Base-by-base conservation (phyloP, 2,113 vertebrate species). In the Hemiscyllium ocellatum region DNA sequence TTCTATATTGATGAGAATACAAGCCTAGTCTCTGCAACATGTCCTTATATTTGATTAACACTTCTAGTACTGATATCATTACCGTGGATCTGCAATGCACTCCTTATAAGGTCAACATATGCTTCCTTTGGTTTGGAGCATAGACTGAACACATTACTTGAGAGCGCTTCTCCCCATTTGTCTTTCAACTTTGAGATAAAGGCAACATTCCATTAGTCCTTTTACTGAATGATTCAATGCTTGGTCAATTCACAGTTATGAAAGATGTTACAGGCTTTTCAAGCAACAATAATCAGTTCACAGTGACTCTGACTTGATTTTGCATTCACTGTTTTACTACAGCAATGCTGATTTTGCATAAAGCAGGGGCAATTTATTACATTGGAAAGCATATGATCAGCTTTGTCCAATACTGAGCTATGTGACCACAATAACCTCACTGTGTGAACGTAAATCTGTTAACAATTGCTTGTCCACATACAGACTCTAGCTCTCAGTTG, bases 381-480 rank as follows among this genome's bases (percentile, higher is more conserved):
- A n/a, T 56, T 91, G 56, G 29, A 83, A n/a, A 56, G 15, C 87
- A 91, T 33, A 65, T 65, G 87, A 61, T 65, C 15, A 91, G 5
- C 80, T 2, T 80, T n/a, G 76, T 33, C 33, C 12, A 13, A 52
- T 89, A 65, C 3, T 61, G 56, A n/a, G 56, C 29, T 10, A 56
- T 91, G 87, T 29, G 52, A 29, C 52, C 13, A 65, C 87, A 91
- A 91, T 91, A 29, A 90, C 13, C n/a, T 29, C 56, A 65, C 87
- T 91, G 56, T 90, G 56, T 65, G 29, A 65, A 52, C 33, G 87
- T 90, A 90, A 90, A 68, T 93, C 89, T 93, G 33, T 83, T 42
- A 37, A 42, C 80, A 42, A 83, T 83, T 37, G 37, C 5, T 37
- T 83, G 80, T 83, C 37, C 19, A 20, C 89, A 93, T 20, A n/a